These are phyloP conservation scores for Danio rerio DNA, from an alignment of 2,113 vertebrate species.

Conservation along the genomic window GRCz12tu NC_133192.1:26400501-26401000, in stretches of 20 bases:
- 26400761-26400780: slow-evolving; percentile 9
- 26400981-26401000: slow-evolving; percentile 8
- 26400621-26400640: slow-evolving; percentile 1
- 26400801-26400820: slow-evolving; percentile 13
- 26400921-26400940: not conserved
- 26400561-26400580: not conserved
- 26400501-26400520: not conserved
- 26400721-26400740: not conserved
- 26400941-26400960: not conserved
- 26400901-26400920: slow-evolving; percentile 17
- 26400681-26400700: slow-evolving; percentile 8
- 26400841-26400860: slow-evolving; percentile 29
- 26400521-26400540: not conserved
- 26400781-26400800: slow-evolving; percentile 27
- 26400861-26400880: slow-evolving; percentile 11
- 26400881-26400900: slow-evolving; percentile 15
- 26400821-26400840: not conserved
- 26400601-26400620: not conserved
- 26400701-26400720: not conserved
- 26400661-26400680: slow-evolving; percentile 1
- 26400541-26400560: not conserved
- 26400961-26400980: slow-evolving; percentile 1
- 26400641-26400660: not conserved
- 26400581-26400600: not conserved
- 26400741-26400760: not conserved